Conservation (phyloP, 2,797 vertebrate genomes). For the Brotula barbata region DNA sequence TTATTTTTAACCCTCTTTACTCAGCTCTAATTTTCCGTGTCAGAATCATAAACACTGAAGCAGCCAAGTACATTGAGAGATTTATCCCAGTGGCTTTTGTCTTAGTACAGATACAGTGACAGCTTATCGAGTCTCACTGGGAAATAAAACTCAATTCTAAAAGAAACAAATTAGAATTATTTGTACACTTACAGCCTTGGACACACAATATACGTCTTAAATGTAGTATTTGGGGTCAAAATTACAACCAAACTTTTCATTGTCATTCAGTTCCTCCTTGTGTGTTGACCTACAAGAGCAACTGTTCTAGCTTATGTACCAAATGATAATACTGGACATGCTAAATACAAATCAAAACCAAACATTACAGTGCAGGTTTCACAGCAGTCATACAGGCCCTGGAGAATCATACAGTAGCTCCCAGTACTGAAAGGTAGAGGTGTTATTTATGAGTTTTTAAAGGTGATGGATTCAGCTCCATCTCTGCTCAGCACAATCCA, state of each 20-base stretch:
- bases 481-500: slow-evolving; percentile 7
- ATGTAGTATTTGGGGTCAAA: slow-evolving; percentile 1
- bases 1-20: not conserved
- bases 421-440: not conserved
- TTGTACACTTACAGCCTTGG: no score
- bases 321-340: slow-evolving; percentile 23
- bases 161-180: no score
- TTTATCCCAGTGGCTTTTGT: not conserved
- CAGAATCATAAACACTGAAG: not conserved
- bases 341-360: slow-evolving; percentile 14
- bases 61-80: not conserved
- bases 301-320: slow-evolving; percentile 14
- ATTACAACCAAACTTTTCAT: not conserved
- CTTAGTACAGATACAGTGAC: slow-evolving; percentile 1
- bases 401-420: not conserved
- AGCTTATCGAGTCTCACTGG: not conserved
- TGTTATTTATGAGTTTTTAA: not conserved
- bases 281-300: slow-evolving; percentile 16
- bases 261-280: not conserved
- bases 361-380: slow-evolving; percentile 49
- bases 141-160: no score
- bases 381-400: slow-evolving; percentile 45
- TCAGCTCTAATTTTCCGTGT: not conserved
- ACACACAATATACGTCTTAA: slow-evolving; percentile 3
- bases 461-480: slow-evolving; percentile 5